Evolutionary conservation across 2,888 invertebrate species (phyloP), one percentile per base, ranked within the genome.

Genomic region (Maniola hyperantus): DNA sequence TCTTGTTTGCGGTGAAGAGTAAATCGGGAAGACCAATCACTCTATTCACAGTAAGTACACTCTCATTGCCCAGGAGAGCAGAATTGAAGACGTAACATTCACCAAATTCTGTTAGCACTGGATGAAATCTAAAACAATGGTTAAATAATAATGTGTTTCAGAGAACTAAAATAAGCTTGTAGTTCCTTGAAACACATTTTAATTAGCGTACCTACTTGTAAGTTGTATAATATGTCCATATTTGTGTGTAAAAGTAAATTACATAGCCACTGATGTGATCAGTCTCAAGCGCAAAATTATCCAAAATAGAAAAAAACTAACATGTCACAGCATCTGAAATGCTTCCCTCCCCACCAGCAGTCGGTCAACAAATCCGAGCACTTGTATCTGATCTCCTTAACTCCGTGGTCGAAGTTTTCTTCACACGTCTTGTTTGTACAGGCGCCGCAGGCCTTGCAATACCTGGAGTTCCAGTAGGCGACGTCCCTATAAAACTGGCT

Each of bases 21-120:
- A 94, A 78, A 64, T 78, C 77, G 0, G 93, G 93, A 0, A 93
- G 84, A 10, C 93, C 93, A 6, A 85, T 85, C 64, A 82, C 80
- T 68, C 92, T 83, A 75, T 93, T 93, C 4, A 93, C 87, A 46
- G 77, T 77, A 64, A 85, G 69, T 6, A 82, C 69, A 36, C 72
- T 69, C 5, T 71, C 76, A 42, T 82, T 82, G 1, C 74, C 78
- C 0, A 76, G 74, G 50, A 84, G 68, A 0, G 78, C 78, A 0
- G 91, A 89, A 71, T 93, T 93, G 72, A 92, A 92, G 1, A 81
- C 81, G 69, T 81, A 92, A 72, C 92, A 93, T 0, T 73, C 72
- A 0, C 92, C 93, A 44, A 84, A 91, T 65, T 92, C 92, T 0
- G 92, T 91, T 15, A 75, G 69, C 13, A 88, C 74, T 0, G 88